Conservation (phyloP, 2,888 invertebrate genomes). For the Drosophila rubida region DNA sequence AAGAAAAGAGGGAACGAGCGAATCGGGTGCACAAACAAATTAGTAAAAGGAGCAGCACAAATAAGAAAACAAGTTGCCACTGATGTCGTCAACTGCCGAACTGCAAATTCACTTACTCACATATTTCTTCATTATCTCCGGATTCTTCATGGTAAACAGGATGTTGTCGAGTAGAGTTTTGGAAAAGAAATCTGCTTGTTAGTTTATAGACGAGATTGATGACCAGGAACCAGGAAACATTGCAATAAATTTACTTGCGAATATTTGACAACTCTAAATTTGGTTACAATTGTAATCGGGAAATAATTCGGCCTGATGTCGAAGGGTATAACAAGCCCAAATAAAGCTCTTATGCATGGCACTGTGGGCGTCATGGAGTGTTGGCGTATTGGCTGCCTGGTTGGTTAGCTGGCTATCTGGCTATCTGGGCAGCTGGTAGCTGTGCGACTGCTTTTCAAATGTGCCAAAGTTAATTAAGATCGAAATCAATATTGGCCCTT, state of each 20-base stretch:
- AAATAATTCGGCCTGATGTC: conserved; percentile 3
- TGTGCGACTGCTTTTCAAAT: conserved; percentile 76
- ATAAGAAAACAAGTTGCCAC: conserved; percentile 48
- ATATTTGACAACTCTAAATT: neutral
- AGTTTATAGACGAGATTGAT: neutral
- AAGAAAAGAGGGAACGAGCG: conserved; percentile 22
- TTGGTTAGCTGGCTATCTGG: neutral
- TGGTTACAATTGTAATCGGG: neutral
- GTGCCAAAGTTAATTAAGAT: conserved; percentile 84
- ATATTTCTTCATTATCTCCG: neutral
- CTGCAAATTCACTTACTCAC: conserved; percentile 11
- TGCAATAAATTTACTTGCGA: neutral
- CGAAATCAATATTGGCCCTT: conserved; percentile 82
- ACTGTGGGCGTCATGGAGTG: conserved; percentile 25
- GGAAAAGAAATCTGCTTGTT: neutral
- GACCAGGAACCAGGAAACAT: neutral
- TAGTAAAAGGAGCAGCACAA: conserved; percentile 71
- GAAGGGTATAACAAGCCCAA: conserved; percentile 39
- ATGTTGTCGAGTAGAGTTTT: neutral
- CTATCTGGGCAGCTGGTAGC: conserved; percentile 32
- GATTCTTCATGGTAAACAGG: neutral
- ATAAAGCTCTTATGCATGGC: conserved; percentile 44
- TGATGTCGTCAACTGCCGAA: neutral
- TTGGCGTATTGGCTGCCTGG: neutral
- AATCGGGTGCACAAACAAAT: conserved; percentile 74